Base-by-base conservation (phyloP, 2,888 invertebrate species). In the Pasiphila rectangulata region DNA sequence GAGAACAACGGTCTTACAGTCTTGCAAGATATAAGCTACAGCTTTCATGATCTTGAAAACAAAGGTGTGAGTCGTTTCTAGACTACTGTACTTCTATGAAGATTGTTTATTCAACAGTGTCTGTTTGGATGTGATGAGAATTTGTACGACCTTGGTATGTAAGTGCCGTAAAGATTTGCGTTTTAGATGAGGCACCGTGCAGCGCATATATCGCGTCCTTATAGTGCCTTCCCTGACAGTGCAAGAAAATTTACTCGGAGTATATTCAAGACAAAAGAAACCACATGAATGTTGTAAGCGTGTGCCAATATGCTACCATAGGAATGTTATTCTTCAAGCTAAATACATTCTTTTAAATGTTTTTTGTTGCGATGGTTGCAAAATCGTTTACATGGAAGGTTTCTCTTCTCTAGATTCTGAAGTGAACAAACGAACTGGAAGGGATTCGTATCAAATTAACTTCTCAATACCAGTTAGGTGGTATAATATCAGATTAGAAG, bases 141-240 rank as follows among this genome's bases (percentile, higher is more conserved):
- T 39, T 48, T 39, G 29, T 32, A 41, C 25, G 30, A 49, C 44
- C 49, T 49, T 45, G 32, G 30, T 41, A 45, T 45, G 41, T 24
- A 35, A 23, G 25, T 10, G 27, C 41, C 27, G 41, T 45, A 41
- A 37, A 36, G 40, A 49, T 50, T 50, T 30, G 50, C 41, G 37
- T 45, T 50, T 50, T 37, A 50, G 45, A 50, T 50, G 50, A 38
- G 45, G 37, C 17, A 0, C 41, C 30, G 36, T 40, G 41, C 35
- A 7, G 49, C 23, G 32, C 41, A 36, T 32, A 29, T 43, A 34
- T 41, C 23, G 25, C 34, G 41, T 41, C 41, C 37, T 41, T 38
- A 46, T 41, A 37, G 17, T 37, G 15, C 20, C 30, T 36, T 23
- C 19, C 44, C 12, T 16, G 13, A 37, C 34, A 39, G 39, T 23